Conservation (phyloP, 2,797 vertebrate species). For the Brotogeris chrysoptera region DNA sequence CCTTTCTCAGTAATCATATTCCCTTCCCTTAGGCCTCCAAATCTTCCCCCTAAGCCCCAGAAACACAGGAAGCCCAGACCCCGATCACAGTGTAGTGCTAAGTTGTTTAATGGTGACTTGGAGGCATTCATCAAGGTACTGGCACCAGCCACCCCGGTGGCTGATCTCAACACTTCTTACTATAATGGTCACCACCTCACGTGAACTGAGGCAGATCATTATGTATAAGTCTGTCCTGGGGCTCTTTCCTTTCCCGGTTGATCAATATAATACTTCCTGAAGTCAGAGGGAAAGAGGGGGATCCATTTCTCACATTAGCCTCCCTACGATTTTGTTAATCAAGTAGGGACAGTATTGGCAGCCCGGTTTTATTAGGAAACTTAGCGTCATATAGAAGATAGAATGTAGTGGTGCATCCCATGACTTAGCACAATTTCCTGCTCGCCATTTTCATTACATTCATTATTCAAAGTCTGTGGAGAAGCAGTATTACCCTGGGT, state of each 20-base stretch:
- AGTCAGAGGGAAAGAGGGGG: conserved; percentile 71
- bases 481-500: not conserved
- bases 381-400: not conserved
- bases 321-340: not conserved
- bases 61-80: conserved; percentile 90
- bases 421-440: not conserved
- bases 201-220: conserved; percentile 73
- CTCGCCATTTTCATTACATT: not conserved
- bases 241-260: conserved; percentile 75
- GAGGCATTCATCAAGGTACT: conserved; percentile 95
- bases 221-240: conserved; percentile 76
- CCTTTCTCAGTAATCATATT: conserved; percentile 77
- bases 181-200: conserved; percentile 75
- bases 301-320: not conserved
- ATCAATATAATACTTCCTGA: conserved; percentile 82
- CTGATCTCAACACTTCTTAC: conserved; percentile 71
- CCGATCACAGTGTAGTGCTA: conserved; percentile 92
- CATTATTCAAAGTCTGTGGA: not conserved
- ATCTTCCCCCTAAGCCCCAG: conserved; percentile 87
- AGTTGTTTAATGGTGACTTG: conserved; percentile 97
- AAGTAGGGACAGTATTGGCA: not conserved
- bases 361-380: conserved; percentile 7
- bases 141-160: conserved; percentile 70
- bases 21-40: conserved; percentile 88
- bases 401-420: not conserved